Conservation (phyloP, 2,113 vertebrate genomes). For the Semnornis frantzii region DNA sequence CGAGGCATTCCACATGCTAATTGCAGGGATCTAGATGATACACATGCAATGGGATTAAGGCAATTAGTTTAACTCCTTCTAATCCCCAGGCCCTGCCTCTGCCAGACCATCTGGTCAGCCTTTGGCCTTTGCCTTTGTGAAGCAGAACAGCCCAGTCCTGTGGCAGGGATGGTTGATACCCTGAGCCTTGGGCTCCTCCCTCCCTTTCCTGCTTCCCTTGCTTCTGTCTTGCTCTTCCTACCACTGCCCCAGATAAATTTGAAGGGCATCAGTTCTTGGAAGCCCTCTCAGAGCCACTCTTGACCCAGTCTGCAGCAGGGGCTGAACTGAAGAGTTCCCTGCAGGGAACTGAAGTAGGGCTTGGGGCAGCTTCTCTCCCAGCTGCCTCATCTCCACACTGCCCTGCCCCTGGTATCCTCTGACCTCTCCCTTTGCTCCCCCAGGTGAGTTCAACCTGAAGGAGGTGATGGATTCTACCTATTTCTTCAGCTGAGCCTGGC, state of each 20-base stretch:
- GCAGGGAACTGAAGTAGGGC: neutral
- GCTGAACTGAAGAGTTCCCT: neutral
- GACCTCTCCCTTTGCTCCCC: neutral
- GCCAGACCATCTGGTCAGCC: conserved; percentile 46
- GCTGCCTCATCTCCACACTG: neutral
- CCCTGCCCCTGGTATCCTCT: neutral
- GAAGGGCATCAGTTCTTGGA: neutral
- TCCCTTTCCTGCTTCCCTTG: neutral
- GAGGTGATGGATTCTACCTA: conserved; percentile 89
- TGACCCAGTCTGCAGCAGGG: no score
- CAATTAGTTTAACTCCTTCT: conserved; percentile 61
- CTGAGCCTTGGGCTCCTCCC: accelerated
- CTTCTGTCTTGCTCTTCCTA: neutral
- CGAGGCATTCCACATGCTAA: neutral
- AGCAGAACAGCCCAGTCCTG: neutral
- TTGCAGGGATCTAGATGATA: conserved; percentile 43
- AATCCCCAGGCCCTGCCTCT: conserved; percentile 27
- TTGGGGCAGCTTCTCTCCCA: neutral
- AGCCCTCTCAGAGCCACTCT: neutral
- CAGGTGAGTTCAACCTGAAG: conserved; percentile 88
- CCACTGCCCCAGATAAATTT: neutral
- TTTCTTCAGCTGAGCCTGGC: conserved; percentile 91
- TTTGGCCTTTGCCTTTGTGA: neutral
- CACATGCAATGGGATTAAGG: conserved; percentile 50
- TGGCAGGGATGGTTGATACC: accelerated